Evolutionary conservation across 2,797 vertebrate genomes (phyloP), one percentile per base, ranked within the genome.

Genomic region (Myotis myotis): DNA sequence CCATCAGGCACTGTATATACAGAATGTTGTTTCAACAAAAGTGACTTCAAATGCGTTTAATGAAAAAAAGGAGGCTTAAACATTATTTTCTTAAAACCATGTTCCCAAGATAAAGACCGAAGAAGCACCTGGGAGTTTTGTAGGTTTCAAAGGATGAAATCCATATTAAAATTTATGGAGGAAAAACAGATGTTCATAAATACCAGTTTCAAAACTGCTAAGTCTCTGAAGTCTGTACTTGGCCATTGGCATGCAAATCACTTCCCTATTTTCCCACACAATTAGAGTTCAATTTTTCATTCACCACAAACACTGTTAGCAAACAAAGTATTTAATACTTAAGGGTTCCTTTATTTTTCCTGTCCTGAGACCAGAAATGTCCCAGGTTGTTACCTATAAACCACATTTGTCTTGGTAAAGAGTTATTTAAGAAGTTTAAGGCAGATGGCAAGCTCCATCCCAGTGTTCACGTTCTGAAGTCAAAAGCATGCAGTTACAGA

Each of bases 161-260:
- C 44, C 66, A 62, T 90, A 96, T 96, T 96, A 97, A 95, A 96
- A 97, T 95, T 96, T 95, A 96, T 94, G 78, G 93, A 68, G 85
- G 8, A 68, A 96, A 97, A 92, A 81, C 97, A 97, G 97, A 97
- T 97, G 97, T 92, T 96, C 96, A 95, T 96, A 94, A 97, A 95
- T 94, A 96, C 71, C 87, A 76, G 75, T 89, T 97, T 92, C 93
- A 81, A 95, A 92, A 93, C 71, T 78, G 76, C 17, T 13, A 68
- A 62, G 82, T 97, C 96, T 97, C 92, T 96, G 94, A 97, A 94
- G 87, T 92, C 90, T 93, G 55, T 33, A 3, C 38, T 41, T 80
- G 87, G 90, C 53, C 85, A 71, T 93, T 72, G 53, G 85, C 60
- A 93, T 94, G 87, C 95, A 86, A 68, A 76, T 79, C 47, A 49